phyloP scores from a whole-genome alignment of 2,797 vertebrate genomes.

The Cetoscarus ocellatus region DNA sequence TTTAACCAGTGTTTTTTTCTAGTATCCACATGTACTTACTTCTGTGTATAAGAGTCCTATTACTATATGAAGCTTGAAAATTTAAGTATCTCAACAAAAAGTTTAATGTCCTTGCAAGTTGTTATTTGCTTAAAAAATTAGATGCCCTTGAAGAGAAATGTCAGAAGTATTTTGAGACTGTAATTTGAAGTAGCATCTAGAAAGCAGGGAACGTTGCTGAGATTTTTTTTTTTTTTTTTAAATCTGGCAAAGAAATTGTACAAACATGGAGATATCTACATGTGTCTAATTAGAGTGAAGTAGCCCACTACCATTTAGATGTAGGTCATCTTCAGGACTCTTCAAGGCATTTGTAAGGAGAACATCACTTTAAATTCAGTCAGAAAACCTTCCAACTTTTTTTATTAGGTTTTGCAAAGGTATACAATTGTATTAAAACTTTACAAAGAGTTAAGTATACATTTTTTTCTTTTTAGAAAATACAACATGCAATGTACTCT shows the following conservation, averaged over 20 bases:
- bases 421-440: too few species aligned
- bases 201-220: conserved; percentile 3
- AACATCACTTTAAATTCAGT: conserved; percentile 5
- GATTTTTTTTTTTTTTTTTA: too few species aligned
- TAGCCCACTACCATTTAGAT: conserved; percentile 51
- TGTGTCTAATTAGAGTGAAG: conserved; percentile 58
- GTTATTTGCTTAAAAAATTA: conserved; percentile 15
- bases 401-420: too few species aligned
- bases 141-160: conserved; percentile 23
- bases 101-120: conserved; percentile 7
- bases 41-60: conserved; percentile 8
- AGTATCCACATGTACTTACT: too few species aligned
- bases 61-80: conserved; percentile 18
- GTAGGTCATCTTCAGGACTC: conserved; percentile 32
- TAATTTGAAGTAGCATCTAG: conserved; percentile 23
- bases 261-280: conserved; percentile 37
- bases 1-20: too few species aligned
- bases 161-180: conserved; percentile 13
- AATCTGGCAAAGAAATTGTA: conserved; percentile 37
- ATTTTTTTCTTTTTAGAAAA: too few species aligned
- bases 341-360: conserved; percentile 7
- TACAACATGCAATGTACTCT: too few species aligned
- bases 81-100: conserved; percentile 6
- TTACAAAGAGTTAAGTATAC: too few species aligned
- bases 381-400: too few species aligned